These are phyloP conservation scores for Acanthosepion lycidas DNA, from an alignment of 2,888 invertebrate species.

Conservation along the genomic window DNA sequence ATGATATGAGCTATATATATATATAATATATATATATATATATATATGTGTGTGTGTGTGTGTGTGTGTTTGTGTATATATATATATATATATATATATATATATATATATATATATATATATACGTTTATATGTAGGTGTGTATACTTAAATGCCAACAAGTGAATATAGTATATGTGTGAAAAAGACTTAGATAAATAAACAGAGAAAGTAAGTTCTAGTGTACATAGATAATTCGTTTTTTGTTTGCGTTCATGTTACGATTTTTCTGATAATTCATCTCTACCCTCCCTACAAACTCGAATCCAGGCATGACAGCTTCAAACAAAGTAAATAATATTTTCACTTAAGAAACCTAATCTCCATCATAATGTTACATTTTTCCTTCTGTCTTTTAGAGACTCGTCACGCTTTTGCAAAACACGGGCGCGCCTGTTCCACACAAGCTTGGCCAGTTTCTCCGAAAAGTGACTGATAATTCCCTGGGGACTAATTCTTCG, in stretches of 20 bases:
- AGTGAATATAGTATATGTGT: too few species aligned
- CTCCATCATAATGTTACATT: not conserved
- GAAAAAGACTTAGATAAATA: too few species aligned
- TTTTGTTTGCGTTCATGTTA: not conserved
- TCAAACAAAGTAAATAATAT: not conserved
- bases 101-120: too few species aligned
- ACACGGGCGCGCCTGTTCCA: not conserved
- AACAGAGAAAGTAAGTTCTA: too few species aligned
- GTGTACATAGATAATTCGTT: too few species aligned
- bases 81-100: too few species aligned
- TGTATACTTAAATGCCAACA: too few species aligned
- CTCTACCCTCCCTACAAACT: not conserved
- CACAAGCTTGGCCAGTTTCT: not conserved
- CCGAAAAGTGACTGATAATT: not conserved
- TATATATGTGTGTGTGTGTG: too few species aligned
- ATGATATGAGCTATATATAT: too few species aligned
- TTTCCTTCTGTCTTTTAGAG: not conserved
- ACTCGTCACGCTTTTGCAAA: constrained; percentile 25
- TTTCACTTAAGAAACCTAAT: not conserved
- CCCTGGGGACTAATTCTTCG: not conserved
- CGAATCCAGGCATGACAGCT: not conserved
- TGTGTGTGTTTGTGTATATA: too few species aligned
- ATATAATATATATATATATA: too few species aligned
- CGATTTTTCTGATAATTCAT: not conserved
- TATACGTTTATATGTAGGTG: too few species aligned